Evolutionary conservation across 2,888 invertebrate genomes (phyloP).

Genomic region (Mimumesa dahlbomi): DNA sequence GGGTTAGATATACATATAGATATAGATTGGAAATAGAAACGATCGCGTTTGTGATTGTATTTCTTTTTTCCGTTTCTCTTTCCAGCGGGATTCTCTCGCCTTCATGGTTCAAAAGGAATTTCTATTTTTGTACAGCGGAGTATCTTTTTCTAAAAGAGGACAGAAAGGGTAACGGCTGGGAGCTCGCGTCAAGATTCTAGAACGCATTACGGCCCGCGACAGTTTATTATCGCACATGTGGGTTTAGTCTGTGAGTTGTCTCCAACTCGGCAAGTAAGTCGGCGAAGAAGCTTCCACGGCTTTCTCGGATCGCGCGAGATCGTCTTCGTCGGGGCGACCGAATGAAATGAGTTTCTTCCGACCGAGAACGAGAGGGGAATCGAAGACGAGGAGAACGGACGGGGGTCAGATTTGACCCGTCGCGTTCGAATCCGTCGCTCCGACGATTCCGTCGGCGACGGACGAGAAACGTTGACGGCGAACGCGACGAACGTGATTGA

Average conservation of each 20-base stretch:
- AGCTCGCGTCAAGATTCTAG: conserved; percentile 43
- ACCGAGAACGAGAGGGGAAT: conserved; percentile 15
- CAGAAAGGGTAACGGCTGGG: conserved; percentile 15
- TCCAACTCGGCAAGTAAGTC: conserved; percentile 50
- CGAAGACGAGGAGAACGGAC: conserved; percentile 17
- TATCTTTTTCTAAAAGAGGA: conserved; percentile 19
- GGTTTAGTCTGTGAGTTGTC: conserved; percentile 62
- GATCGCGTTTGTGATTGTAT: conserved; percentile 5
- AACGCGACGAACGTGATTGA: no score
- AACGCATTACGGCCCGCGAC: conserved; percentile 52
- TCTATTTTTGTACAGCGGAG: conserved; percentile 31
- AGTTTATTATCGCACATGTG: conserved; percentile 63
- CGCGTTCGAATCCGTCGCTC: neutral
- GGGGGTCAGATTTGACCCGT: conserved; percentile 30
- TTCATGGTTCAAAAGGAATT: conserved; percentile 36
- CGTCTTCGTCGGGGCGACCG: conserved; percentile 23
- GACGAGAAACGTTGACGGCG: no score
- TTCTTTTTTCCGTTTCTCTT: neutral
- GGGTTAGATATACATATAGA: neutral
- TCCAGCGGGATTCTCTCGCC: conserved; percentile 15
- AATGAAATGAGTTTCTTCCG: conserved; percentile 56
- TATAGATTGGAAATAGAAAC: neutral
- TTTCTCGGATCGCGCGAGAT: conserved; percentile 33
- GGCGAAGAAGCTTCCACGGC: conserved; percentile 39
- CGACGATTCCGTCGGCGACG: no score